These are phyloP conservation scores for Passerculus sandwichensis DNA, from an alignment of 2,797 vertebrate genomes.

Conservation along the genomic window DNA sequence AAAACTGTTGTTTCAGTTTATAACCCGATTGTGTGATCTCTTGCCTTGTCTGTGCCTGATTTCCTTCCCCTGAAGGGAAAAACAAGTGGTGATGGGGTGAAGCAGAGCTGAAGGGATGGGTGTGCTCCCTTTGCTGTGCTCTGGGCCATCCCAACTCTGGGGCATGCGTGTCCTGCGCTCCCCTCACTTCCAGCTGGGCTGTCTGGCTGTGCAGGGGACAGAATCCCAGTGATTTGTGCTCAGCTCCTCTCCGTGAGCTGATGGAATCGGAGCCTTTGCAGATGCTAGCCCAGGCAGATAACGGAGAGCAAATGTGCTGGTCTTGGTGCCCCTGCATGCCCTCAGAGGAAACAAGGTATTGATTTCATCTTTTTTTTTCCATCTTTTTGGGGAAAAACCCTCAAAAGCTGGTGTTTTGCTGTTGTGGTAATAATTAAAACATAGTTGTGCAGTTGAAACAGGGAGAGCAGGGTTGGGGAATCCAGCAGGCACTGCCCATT, in stretches of 20 bases:
- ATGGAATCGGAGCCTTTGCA: background rate
- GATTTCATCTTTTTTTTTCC: background rate
- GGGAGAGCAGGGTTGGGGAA: background rate
- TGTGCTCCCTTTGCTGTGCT: background rate
- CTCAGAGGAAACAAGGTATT: background rate
- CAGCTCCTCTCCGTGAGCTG: background rate
- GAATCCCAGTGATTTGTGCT: background rate
- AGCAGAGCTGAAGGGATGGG: background rate
- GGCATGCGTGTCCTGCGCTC: background rate
- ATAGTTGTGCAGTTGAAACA: accelerated
- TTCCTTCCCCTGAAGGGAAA: background rate
- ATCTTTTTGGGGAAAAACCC: background rate
- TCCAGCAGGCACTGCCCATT: background rate
- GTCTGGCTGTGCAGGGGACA: background rate
- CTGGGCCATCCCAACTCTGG: background rate
- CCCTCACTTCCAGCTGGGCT: background rate
- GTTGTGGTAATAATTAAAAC: background rate
- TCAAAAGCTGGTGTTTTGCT: background rate
- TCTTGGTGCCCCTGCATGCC: background rate
- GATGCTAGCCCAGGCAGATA: background rate
- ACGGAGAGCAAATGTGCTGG: accelerated
- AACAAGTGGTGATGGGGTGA: background rate
- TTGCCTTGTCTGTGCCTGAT: background rate
- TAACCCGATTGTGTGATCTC: background rate
- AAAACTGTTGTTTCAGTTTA: slow-evolving; percentile 6